A percentile compares a stretch with the other conserved stretches of the same genome.
phyloP scores from a whole-genome alignment of 2,888 invertebrate genomes.

The Thelaira solivaga region DNA sequence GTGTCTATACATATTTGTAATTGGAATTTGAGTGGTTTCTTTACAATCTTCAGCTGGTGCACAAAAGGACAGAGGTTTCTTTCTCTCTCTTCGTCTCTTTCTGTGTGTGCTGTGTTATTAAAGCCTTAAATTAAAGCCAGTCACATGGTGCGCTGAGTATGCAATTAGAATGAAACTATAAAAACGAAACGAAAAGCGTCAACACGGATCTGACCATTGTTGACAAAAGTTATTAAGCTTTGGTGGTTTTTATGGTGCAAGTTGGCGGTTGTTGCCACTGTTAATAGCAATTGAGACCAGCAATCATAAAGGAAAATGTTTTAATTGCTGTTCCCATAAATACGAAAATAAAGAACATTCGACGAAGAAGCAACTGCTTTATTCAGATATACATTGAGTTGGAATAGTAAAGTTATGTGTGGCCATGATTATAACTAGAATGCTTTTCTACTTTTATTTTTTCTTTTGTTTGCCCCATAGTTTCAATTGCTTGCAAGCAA shows the following conservation, averaged over 20 bases:
- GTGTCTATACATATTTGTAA: constrained; percentile 42
- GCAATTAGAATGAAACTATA: constrained; percentile 31
- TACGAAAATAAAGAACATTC: constrained; percentile 22
- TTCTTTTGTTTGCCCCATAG: not conserved
- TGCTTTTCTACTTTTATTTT: too few species aligned
- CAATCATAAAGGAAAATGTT: constrained; percentile 26
- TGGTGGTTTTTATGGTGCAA: constrained; percentile 15
- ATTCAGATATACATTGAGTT: not conserved
- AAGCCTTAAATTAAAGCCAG: constrained; percentile 16
- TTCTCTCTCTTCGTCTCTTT: too few species aligned
- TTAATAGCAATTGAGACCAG: constrained; percentile 20
- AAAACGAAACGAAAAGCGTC: constrained; percentile 8
- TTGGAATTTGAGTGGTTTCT: constrained; percentile 53
- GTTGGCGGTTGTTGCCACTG: not conserved
- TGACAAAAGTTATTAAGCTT: constrained; percentile 55
- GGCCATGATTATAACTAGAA: not conserved
- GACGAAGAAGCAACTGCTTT: not conserved
- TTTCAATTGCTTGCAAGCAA: not conserved
- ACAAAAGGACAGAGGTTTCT: not conserved
- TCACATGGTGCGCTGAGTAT: constrained; percentile 32
- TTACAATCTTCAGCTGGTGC: constrained; percentile 43
- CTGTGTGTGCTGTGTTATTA: not conserved
- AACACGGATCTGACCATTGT: constrained; percentile 35
- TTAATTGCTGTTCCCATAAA: constrained; percentile 47
- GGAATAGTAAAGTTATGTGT: not conserved